These are phyloP conservation scores for Coregonus suidteri DNA, from an alignment of 2,797 vertebrate species.

Conservation along the genomic window DNA sequence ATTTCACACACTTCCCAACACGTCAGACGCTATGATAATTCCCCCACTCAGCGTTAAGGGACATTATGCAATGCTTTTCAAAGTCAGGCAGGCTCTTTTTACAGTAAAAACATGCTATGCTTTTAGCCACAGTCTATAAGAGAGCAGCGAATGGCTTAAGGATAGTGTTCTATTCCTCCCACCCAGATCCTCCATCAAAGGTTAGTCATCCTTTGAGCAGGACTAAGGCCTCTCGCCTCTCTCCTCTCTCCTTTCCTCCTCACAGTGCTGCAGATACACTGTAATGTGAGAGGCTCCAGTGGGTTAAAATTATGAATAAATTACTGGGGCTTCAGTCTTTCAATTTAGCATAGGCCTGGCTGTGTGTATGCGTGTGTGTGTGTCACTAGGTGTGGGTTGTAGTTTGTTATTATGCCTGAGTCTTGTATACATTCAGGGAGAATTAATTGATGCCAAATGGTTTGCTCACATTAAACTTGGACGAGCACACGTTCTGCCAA, in stretches of 20 bases:
- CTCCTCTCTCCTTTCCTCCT: background rate
- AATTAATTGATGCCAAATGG: background rate
- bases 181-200: slow-evolving; percentile 7
- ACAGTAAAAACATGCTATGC: slow-evolving; percentile 15
- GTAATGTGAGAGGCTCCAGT: background rate
- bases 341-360: background rate
- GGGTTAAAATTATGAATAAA: background rate
- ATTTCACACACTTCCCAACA: slow-evolving; percentile 33
- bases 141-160: background rate
- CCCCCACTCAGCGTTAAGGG: background rate
- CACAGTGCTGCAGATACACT: background rate
- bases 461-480: background rate
- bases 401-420: background rate
- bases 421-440: background rate
- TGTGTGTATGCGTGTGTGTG: slow-evolving; percentile 9
- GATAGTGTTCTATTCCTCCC: slow-evolving; percentile 3
- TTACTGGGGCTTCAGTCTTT: background rate
- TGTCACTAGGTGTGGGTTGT: background rate
- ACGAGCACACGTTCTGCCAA: background rate
- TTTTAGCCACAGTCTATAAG: slow-evolving; percentile 3
- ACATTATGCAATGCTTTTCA: background rate
- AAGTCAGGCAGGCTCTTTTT: background rate
- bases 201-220: background rate
- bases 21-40: background rate
- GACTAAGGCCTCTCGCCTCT: background rate